Percentiles rank a stretch among this genome's conserved stretches.
Conservation (phyloP, 2,797 vertebrate species). For the Champsocephalus gunnari region DNA sequence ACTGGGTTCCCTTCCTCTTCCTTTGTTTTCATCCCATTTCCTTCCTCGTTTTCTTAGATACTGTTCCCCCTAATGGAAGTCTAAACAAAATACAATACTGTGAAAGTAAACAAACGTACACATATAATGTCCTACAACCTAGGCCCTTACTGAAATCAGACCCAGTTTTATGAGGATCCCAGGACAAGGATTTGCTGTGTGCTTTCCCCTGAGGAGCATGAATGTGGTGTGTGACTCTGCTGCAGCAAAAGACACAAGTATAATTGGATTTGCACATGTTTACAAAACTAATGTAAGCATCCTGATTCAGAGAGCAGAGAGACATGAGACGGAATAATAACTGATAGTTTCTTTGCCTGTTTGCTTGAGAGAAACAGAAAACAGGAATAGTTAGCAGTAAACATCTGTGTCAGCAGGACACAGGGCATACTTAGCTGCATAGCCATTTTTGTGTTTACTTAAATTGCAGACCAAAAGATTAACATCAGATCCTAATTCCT, state of each 20-base stretch:
- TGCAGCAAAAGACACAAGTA: neutral
- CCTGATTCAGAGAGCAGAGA: neutral
- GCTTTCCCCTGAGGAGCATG: neutral
- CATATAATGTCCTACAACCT: conserved; percentile 61
- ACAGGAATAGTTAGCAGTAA: neutral
- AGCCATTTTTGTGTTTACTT: neutral
- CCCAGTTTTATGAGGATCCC: conserved; percentile 14
- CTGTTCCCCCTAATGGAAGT: conserved; percentile 75
- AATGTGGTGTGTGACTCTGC: neutral
- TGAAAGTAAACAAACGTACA: conserved; percentile 80
- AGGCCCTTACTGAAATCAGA: conserved; percentile 35
- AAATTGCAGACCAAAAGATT: neutral
- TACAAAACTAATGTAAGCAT: neutral
- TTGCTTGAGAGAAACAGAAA: conserved; percentile 5
- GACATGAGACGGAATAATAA: neutral
- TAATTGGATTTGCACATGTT: neutral
- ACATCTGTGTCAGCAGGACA: neutral
- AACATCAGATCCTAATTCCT: neutral
- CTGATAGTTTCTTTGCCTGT: neutral
- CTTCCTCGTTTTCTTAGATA: conserved; percentile 87
- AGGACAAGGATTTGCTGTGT: conserved; percentile 13
- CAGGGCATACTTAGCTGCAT: neutral
- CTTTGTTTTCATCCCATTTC: conserved; percentile 86
- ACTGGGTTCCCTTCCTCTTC: conserved; percentile 84
- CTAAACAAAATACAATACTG: conserved; percentile 85